Base-by-base conservation (phyloP, 2,113 vertebrate species). In the Choloepus hoffmanni region DNA sequence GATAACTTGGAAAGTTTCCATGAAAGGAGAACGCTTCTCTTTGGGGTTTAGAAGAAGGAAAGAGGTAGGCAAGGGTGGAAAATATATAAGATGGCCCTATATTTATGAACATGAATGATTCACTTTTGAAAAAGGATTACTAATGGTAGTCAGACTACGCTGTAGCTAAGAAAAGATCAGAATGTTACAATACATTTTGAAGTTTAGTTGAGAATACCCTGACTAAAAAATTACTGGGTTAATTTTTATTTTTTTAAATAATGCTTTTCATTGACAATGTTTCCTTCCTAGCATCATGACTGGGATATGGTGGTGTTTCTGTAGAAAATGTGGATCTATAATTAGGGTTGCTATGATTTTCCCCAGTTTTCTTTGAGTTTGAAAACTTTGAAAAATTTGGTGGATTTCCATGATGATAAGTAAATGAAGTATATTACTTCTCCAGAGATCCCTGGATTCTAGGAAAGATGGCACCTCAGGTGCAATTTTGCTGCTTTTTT, bases 301-400 rank as follows among this genome's bases (percentile, higher is more conserved):
- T n/a, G 92, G 60, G 65, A 92, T n/a, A 92, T 94, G 72, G 9
- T 90, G 48, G 16, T 82, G 8, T 95, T 97, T 92, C 85, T 94
- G 30, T 16, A 90, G 67, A 94, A 96, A 94, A 88, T 90, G 62
- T 74, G 48, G 55, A 3, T 50, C 81, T 90, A 43, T 67, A 87
- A 87, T 88, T 88, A 55, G n/a, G 92, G 30, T 33, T 94, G 43
- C 23, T 89, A 21, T 30, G 85, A 78, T 53, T 90, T 91, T 92
- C 62, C 81, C n/a, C n/a, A 40, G 0, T 50, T 90, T 82, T 76
- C 58, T 85, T 81, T 62, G 58, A 89, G 89, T 96, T 95, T 16
- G 18, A 94, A 83, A 86, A 90, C 13, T 68, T 89, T 83, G 40
- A 96, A 88, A 82, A 88, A 9, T 21, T 72, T 76, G 30, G 19